Evolutionary conservation across 2,113 vertebrate species (phyloP), one percentile per base, ranked within the genome.

Genomic region (Amphiprion ocellaris): DNA sequence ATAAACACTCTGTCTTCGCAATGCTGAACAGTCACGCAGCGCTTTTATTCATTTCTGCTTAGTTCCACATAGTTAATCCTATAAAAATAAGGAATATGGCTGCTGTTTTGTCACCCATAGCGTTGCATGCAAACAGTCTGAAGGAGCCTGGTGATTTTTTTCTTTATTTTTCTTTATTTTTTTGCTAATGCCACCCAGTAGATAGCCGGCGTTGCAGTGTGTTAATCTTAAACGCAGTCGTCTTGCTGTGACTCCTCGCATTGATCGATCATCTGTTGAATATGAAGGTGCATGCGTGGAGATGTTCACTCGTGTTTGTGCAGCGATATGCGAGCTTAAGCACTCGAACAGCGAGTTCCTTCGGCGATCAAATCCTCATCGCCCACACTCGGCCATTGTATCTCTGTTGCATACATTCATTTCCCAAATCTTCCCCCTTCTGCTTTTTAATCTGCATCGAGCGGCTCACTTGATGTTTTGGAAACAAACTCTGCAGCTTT

Each of bases 41-140:
- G 15, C 73, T 77, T 37, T 69, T 56, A 56, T 89, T 79, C 47
- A 78, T 85, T 84, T 71, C 64, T 74, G 77, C 70, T 77, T 77
- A 67, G 79, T 83, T 91, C 85, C 87, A 81, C 81, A 26, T 33
- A 71, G 77, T 77, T 91, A 90, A 92, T 90, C 90, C 86, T 58
- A 23, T 86, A 78, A 75, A 68, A 81, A 71, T 26, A 26, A 19
- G 23, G 14, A 81, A 82, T 41, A 67, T 26, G 49, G 66, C 59
- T 70, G 69, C 80, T 58, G 63, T 87, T 75, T 69, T 69, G 41
- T 82, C 74, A 55, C 50, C 58, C 66, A 37, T 77, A 58, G 47
- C 53, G 77, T 82, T 69, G 15, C 53, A 39, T 64, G 66, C 63
- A 77, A 52, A 59, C 72, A 65, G 23, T 14, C 37, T n/a, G 65